Percentiles rank a stretch among this genome's conserved stretches.
phyloP scores from a whole-genome alignment of 2,113 vertebrate genomes.

The Erythrocercus mccallii region DNA sequence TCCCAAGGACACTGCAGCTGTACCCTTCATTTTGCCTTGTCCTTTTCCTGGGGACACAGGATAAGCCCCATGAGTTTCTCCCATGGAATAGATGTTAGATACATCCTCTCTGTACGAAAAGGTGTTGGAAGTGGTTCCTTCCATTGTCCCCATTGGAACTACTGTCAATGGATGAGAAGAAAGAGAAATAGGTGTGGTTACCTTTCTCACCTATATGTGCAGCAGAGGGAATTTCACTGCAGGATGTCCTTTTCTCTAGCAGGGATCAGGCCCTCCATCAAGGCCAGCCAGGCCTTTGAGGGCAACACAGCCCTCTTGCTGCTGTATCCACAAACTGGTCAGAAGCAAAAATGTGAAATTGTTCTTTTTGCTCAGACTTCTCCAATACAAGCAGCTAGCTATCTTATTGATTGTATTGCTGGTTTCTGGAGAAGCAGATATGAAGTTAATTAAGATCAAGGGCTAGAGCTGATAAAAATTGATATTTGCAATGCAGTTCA shows the following conservation, averaged over 20 bases:
- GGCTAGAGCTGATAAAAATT: conserved; percentile 66
- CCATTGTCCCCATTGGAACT: not conserved
- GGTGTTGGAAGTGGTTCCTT: not conserved
- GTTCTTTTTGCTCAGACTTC: not conserved
- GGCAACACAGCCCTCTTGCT: not conserved
- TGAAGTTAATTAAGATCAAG: conserved; percentile 74
- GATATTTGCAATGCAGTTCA: conserved; percentile 61
- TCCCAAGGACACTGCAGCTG: not conserved
- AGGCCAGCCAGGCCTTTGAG: not conserved
- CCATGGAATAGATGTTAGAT: not conserved
- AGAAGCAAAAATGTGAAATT: not conserved
- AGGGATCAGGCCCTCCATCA: not conserved
- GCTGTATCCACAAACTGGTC: not conserved
- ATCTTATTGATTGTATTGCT: conserved; percentile 64
- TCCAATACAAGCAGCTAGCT: not conserved
- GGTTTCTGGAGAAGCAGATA: conserved; percentile 68
- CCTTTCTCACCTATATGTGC: not conserved
- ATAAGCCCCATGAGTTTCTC: not conserved
- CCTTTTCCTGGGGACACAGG: not conserved
- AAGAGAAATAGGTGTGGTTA: not conserved
- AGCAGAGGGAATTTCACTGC: not conserved
- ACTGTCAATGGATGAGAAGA: not conserved
- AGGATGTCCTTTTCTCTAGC: not conserved
- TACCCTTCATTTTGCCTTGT: not conserved
- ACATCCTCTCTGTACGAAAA: not conserved